Conservation (phyloP, 2,113 vertebrate genomes). For the Pachypanchax playfairii region DNA sequence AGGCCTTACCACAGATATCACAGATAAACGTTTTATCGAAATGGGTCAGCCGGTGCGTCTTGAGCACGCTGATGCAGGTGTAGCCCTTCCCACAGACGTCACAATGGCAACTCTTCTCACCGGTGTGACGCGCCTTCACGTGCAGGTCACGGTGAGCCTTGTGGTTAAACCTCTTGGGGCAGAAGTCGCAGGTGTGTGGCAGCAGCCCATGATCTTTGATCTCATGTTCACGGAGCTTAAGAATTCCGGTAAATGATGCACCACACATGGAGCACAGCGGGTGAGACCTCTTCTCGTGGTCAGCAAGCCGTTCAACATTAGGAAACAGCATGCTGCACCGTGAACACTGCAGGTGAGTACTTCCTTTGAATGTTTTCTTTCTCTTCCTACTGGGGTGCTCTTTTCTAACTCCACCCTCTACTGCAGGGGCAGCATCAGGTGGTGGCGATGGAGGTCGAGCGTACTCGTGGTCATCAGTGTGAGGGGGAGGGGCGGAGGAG, state of each 20-base stretch:
- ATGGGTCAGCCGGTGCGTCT: constrained; percentile 53
- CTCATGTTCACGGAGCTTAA: constrained; percentile 47
- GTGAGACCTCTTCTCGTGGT: constrained; percentile 49
- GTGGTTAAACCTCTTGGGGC: constrained; percentile 60
- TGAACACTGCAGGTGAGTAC: not conserved
- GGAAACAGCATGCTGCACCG: constrained; percentile 53
- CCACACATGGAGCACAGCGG: constrained; percentile 35
- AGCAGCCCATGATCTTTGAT: constrained; percentile 38
- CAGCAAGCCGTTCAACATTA: constrained; percentile 27
- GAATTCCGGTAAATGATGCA: constrained; percentile 5
- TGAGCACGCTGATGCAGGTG: constrained; percentile 44
- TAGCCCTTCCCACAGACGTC: constrained; percentile 62
- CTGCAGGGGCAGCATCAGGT: rapidly evolving
- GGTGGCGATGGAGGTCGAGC: not conserved
- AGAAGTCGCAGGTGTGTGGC: constrained; percentile 62
- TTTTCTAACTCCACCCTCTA: not conserved
- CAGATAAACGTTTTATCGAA: constrained; percentile 60
- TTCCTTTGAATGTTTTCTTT: rapidly evolving
- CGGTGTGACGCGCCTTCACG: constrained; percentile 49
- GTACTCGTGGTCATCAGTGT: constrained; percentile 47
- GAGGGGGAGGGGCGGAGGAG: not conserved
- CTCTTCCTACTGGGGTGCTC: rapidly evolving
- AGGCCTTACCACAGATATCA: constrained; percentile 61
- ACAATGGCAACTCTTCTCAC: constrained; percentile 54
- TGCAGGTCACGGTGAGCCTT: constrained; percentile 57